phyloP scores from a whole-genome alignment of 2,113 vertebrate species.

The Egretta garzetta region DNA sequence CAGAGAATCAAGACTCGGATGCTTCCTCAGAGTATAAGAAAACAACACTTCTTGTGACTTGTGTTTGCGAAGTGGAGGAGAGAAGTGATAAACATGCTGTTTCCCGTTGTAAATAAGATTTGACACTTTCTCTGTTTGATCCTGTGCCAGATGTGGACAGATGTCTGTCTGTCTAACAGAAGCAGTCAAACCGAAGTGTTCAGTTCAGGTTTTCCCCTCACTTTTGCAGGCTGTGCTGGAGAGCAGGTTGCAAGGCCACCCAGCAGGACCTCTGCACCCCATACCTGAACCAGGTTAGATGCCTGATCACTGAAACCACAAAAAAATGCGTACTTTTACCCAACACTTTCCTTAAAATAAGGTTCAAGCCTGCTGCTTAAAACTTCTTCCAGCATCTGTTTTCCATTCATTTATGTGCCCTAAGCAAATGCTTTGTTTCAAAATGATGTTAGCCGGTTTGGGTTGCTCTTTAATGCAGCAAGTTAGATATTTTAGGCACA shows the following conservation, averaged over 20 bases:
- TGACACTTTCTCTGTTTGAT: neutral
- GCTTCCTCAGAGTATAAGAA: neutral
- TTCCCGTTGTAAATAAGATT: neutral
- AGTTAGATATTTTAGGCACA: neutral
- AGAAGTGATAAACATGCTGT: neutral
- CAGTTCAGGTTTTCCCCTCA: neutral
- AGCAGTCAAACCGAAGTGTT: neutral
- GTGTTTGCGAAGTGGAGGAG: neutral
- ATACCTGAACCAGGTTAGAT: neutral
- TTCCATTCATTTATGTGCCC: neutral
- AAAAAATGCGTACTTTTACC: rapidly evolving
- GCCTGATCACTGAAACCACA: neutral
- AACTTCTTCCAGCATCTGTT: neutral
- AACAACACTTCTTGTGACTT: neutral
- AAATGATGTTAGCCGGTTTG: neutral
- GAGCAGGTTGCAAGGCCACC: neutral
- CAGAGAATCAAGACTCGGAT: rapidly evolving
- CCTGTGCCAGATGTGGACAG: neutral
- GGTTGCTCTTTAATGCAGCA: neutral
- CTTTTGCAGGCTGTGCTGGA: neutral
- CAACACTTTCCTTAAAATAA: neutral
- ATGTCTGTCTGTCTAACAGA: neutral
- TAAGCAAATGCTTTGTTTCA: neutral
- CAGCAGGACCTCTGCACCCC: neutral
- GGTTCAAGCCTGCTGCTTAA: neutral